A percentile compares a stretch with the other conserved stretches of the same genome.
phyloP scores from a whole-genome alignment of 2,113 vertebrate genomes.

The Xyliphius kryptos region DNA sequence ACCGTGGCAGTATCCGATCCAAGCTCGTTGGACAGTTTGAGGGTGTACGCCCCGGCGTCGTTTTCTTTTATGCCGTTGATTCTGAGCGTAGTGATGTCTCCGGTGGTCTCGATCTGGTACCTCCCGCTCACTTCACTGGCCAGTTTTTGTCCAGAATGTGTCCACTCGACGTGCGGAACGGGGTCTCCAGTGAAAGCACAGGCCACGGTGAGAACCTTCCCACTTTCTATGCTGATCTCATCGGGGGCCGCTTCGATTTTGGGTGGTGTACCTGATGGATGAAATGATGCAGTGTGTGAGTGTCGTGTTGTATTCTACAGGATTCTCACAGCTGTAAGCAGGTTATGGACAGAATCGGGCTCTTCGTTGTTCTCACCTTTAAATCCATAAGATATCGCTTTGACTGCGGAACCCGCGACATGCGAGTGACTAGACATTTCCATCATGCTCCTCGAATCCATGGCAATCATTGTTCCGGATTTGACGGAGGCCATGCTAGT shows the following conservation, averaged over 20 bases:
- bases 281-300: slow-evolving; percentile 24
- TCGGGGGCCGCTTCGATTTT: slow-evolving; percentile 84
- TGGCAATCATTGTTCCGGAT: slow-evolving; percentile 56
- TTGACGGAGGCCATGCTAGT: slow-evolving; percentile 84
- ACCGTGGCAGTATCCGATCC: slow-evolving; percentile 80
- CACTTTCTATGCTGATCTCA: slow-evolving; percentile 76
- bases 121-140: slow-evolving; percentile 69
- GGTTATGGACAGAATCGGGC: background rate
- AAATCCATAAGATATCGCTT: slow-evolving; percentile 66
- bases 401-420: slow-evolving; percentile 76
- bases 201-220: slow-evolving; percentile 79
- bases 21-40: no score
- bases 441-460: slow-evolving; percentile 84
- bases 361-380: slow-evolving; percentile 70
- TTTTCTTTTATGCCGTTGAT: slow-evolving; percentile 80
- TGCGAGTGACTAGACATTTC: slow-evolving; percentile 80
- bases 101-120: slow-evolving; percentile 76
- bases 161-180: slow-evolving; percentile 77
- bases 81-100: slow-evolving; percentile 76
- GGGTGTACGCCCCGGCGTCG: slow-evolving; percentile 78
- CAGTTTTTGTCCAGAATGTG: slow-evolving; percentile 68
- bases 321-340: slow-evolving; percentile 19
- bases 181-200: slow-evolving; percentile 85
- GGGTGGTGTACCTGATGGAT: slow-evolving; percentile 71
- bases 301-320: no score